These are phyloP conservation scores for Oncorhynchus keta DNA, from an alignment of 2,113 vertebrate species.

Conservation along the genomic window DNA sequence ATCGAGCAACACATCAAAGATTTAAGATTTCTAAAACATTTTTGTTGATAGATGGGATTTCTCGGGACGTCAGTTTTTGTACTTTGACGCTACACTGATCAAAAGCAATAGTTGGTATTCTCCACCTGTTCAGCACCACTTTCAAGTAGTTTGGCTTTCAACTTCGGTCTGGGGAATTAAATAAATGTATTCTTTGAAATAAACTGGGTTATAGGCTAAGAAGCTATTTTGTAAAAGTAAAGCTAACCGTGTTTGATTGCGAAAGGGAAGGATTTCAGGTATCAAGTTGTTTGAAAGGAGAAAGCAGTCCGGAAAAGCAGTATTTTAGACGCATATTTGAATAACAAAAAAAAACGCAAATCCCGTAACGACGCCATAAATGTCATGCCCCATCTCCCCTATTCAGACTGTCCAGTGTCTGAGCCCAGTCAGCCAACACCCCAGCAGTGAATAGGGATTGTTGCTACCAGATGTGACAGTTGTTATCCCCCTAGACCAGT, in stretches of 20 bases:
- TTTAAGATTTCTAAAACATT: not conserved
- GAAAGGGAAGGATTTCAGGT: not conserved
- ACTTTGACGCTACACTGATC: not conserved
- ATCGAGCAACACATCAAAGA: not conserved
- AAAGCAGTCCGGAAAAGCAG: not conserved
- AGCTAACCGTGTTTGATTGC: no score
- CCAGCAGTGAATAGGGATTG: not conserved
- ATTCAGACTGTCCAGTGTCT: no score
- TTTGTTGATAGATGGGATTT: not conserved
- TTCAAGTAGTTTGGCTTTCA: not conserved
- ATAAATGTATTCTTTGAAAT: not conserved
- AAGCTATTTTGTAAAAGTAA: no score
- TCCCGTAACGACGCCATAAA: no score
- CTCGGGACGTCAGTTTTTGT: not conserved
- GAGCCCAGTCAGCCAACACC: no score
- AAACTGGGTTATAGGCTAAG: not conserved
- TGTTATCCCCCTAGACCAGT: not conserved
- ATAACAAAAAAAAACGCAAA: no score
- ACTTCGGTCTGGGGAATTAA: not conserved
- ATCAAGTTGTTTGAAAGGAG: not conserved
- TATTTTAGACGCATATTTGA: no score
- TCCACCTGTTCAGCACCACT: constrained; percentile 27
- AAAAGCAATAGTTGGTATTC: not conserved
- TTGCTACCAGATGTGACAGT: not conserved
- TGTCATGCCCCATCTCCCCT: no score